Conservation (phyloP, 2,888 invertebrate species). For the Tipula confusa region DNA sequence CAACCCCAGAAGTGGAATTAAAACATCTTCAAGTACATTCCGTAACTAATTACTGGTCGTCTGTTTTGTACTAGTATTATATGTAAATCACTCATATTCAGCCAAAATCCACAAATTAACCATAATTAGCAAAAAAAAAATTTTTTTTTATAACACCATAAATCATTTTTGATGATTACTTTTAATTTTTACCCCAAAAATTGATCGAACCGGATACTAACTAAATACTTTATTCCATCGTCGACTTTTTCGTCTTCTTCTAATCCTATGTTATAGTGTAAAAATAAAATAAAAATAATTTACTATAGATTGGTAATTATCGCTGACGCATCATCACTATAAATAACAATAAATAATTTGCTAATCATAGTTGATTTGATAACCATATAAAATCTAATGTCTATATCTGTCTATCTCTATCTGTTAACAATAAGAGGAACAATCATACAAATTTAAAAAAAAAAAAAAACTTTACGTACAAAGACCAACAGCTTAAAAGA, state of each 20-base stretch:
- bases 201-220: background rate
- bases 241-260: background rate
- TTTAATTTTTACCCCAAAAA: background rate
- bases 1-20: too few species aligned
- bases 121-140: background rate
- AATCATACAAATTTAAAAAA: too few species aligned
- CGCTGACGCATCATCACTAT: background rate
- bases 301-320: background rate
- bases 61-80: background rate
- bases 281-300: background rate
- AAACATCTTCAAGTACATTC: background rate
- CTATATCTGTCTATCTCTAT: background rate
- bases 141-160: background rate
- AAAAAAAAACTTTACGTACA: too few species aligned
- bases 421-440: too few species aligned
- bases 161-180: slow-evolving; percentile 20
- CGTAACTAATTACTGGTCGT: background rate
- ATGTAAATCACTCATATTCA: background rate
- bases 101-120: background rate
- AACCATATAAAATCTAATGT: slow-evolving; percentile 13
- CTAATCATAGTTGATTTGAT: slow-evolving; percentile 13
- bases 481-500: background rate
- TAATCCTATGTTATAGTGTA: background rate
- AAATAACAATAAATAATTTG: background rate
- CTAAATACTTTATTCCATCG: background rate